phyloP scores from a whole-genome alignment of 2,888 invertebrate species.

The Arenicola marina region DNA sequence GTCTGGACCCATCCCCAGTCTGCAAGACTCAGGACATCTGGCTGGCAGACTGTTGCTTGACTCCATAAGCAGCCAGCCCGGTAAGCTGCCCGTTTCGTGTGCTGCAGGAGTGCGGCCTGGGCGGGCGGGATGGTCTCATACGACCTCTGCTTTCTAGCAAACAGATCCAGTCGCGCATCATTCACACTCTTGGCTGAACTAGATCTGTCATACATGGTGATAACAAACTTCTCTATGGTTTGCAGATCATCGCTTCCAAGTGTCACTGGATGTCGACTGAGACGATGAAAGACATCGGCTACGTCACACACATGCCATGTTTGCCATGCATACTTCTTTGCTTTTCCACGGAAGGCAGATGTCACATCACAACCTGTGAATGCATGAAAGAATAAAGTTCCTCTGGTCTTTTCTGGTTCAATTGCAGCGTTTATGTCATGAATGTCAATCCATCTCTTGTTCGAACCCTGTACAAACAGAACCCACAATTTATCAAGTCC shows the following conservation, averaged over 20 bases:
- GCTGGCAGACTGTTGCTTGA: constrained; percentile 2
- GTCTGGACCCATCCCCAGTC: constrained; percentile 1
- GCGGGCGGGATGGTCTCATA: constrained; percentile 29
- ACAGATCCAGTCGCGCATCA: constrained; percentile 31
- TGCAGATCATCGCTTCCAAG: constrained; percentile 19
- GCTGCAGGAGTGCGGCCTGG: constrained; percentile 16
- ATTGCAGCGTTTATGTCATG: constrained; percentile 26
- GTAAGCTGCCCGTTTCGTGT: constrained; percentile 30
- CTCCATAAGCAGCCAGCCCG: constrained; percentile 28
- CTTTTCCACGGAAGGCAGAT: constrained; percentile 33
- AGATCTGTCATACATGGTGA: constrained; percentile 35
- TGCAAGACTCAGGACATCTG: background rate
- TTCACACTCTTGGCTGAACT: constrained; percentile 26
- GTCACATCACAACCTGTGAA: constrained; percentile 38
- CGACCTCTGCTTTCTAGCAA: constrained; percentile 34
- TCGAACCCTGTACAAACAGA: constrained; percentile 29
- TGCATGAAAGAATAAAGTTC: constrained; percentile 32
- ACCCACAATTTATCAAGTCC: constrained; percentile 29
- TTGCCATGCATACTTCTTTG: constrained; percentile 35
- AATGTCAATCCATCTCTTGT: constrained; percentile 29
- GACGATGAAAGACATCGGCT: constrained; percentile 19
- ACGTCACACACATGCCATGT: constrained; percentile 32
- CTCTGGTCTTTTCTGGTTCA: constrained; percentile 25
- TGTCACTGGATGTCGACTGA: constrained; percentile 18
- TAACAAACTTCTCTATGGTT: constrained; percentile 31